Evolutionary conservation across 2,797 vertebrate genomes (phyloP).

Genomic region (Propithecus deckenii): DNA sequence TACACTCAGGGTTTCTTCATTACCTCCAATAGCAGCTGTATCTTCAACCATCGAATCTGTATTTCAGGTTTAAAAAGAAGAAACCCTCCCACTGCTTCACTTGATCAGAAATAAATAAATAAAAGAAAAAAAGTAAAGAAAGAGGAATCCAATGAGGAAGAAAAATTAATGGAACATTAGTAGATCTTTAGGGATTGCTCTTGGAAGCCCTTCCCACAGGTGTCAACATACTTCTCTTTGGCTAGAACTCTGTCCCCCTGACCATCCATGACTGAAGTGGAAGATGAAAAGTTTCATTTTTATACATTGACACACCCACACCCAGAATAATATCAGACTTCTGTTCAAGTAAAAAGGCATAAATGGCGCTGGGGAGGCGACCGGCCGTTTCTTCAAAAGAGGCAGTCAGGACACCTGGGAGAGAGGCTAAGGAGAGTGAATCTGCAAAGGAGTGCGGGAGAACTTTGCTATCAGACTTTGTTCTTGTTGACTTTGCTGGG

Average conservation of each 20-base stretch:
- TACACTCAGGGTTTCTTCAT: not conserved
- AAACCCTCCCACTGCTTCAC: not conserved
- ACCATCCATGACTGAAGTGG: not conserved
- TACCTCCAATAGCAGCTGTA: not conserved
- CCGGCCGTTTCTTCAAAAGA: not conserved
- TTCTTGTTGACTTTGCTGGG: not conserved
- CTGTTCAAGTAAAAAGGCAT: not conserved
- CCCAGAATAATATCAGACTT: not conserved
- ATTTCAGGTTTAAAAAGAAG: not conserved
- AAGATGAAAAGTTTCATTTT: not conserved
- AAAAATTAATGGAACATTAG: not conserved
- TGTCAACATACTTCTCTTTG: not conserved
- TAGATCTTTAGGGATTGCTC: not conserved
- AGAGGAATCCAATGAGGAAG: not conserved
- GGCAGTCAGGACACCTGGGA: not conserved
- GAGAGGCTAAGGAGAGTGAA: not conserved
- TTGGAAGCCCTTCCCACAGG: not conserved
- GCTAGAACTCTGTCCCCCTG: not conserved
- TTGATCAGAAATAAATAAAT: too few relatives aligned
- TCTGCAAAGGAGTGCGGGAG: accelerated
- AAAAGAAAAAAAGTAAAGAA: not conserved
- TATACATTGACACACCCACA: not conserved
- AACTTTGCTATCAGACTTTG: not conserved
- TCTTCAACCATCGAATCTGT: not conserved
- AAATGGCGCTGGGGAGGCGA: not conserved